A percentile compares a stretch with the other conserved stretches of the same genome.
These are phyloP conservation scores for Tapirus indicus DNA, from an alignment of 2,797 vertebrate species.

Conservation along the genomic window DNA sequence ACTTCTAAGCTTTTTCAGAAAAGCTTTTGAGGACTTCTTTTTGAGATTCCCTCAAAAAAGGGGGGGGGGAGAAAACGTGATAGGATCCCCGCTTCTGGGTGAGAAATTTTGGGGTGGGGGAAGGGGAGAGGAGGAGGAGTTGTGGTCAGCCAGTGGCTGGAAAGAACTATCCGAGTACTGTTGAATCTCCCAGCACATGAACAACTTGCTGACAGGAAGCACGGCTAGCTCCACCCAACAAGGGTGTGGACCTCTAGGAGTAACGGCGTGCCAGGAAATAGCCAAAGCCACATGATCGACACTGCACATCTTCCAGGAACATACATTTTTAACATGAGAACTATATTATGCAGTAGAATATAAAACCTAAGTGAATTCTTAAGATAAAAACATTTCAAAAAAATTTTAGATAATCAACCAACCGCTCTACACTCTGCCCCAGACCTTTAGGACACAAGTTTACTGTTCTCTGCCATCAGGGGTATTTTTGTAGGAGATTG, in stretches of 20 bases:
- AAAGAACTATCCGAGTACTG: not conserved
- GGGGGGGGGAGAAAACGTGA: not conserved
- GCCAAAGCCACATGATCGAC: not conserved
- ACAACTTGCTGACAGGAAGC: not conserved
- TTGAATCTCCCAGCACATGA: not conserved
- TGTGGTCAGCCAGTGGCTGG: not conserved
- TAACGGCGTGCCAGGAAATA: not conserved
- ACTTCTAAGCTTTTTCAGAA: not conserved
- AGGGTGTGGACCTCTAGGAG: not conserved
- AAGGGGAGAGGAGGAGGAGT: not conserved
- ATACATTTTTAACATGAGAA: not conserved
- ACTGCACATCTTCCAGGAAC: not conserved
- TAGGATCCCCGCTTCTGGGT: not conserved
- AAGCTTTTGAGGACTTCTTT: slow-evolving; percentile 7
- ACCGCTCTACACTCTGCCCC: not conserved
- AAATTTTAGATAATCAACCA: not conserved
- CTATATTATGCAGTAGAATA: not conserved
- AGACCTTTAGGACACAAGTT: not conserved
- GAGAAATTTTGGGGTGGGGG: not conserved
- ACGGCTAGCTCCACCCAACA: not conserved
- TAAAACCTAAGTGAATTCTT: slow-evolving; percentile 32
- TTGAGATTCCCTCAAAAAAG: not conserved
- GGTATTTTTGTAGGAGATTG: not conserved
- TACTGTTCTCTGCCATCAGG: not conserved
- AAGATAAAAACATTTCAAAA: not conserved